phyloP scores from a whole-genome alignment of 2,888 invertebrate species.

The Azorinus chamasolen region DNA sequence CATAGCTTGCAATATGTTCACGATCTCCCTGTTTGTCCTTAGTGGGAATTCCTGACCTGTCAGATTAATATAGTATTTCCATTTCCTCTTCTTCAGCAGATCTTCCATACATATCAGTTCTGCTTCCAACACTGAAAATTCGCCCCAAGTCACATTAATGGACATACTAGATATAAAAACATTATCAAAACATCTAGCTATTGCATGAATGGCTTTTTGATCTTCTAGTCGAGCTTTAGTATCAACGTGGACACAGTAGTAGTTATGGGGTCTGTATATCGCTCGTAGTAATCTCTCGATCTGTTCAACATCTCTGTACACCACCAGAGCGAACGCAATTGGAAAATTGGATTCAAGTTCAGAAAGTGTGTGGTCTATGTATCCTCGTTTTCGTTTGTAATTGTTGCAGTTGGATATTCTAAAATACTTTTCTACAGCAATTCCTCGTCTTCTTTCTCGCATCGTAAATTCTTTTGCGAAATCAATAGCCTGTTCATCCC shows the following conservation, averaged over 20 bases:
- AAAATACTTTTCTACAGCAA: conserved; percentile 16
- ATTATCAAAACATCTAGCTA: conserved; percentile 80
- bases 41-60: conserved; percentile 83
- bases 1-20: conserved; percentile 76
- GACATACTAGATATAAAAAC: conserved; percentile 75
- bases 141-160: conserved; percentile 77
- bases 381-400: conserved; percentile 54
- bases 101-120: conserved; percentile 81
- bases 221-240: conserved; percentile 67
- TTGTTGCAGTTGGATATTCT: conserved; percentile 46
- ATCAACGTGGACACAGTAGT: conserved; percentile 84
- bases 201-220: conserved; percentile 62
- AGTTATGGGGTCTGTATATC: conserved; percentile 84
- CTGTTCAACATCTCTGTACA: conserved; percentile 79
- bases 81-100: conserved; percentile 67
- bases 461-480: conserved; percentile 11
- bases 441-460: neutral
- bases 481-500: too few species aligned
- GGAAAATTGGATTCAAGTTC: conserved; percentile 75
- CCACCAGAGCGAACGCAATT: conserved; percentile 79
- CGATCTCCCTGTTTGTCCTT: conserved; percentile 82
- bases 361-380: conserved; percentile 67
- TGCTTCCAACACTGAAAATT: conserved; percentile 77
- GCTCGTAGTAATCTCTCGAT: conserved; percentile 79
- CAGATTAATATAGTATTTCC: conserved; percentile 84